Conservation (phyloP, 2,113 vertebrate genomes). For the Lepus timidus region DNA sequence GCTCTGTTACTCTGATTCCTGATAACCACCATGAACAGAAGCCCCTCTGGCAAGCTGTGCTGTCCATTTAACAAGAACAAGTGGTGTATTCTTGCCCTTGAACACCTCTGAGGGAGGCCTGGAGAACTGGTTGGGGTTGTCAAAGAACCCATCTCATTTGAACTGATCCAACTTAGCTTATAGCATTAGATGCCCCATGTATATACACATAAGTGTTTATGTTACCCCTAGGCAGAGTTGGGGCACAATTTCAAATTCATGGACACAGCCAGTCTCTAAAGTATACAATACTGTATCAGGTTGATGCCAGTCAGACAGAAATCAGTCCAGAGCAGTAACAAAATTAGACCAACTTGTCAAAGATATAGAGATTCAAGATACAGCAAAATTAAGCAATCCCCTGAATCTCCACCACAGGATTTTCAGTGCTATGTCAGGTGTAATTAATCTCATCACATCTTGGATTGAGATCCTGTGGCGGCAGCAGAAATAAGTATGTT, state of each 20-base stretch:
- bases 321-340: background rate
- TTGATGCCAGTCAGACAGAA: background rate
- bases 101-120: background rate
- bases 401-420: background rate
- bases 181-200: background rate
- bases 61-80: background rate
- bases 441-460: slow-evolving; percentile 3
- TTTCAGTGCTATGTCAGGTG: background rate
- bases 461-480: background rate
- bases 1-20: slow-evolving; percentile 6
- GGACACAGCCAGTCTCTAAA: background rate
- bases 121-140: background rate
- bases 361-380: background rate
- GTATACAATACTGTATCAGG: background rate
- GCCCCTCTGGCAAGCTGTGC: background rate
- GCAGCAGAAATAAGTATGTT: slow-evolving; percentile 28
- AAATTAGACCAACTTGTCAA: background rate
- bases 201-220: background rate
- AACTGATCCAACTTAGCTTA: background rate
- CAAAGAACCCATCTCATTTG: background rate
- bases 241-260: background rate
- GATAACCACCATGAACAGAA: background rate
- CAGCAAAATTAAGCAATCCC: background rate
- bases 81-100: background rate
- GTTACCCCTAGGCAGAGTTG: background rate